These are phyloP conservation scores for Leptinotarsa juncta DNA, from an alignment of 2,888 invertebrate genomes.

Conservation along the genomic window DNA sequence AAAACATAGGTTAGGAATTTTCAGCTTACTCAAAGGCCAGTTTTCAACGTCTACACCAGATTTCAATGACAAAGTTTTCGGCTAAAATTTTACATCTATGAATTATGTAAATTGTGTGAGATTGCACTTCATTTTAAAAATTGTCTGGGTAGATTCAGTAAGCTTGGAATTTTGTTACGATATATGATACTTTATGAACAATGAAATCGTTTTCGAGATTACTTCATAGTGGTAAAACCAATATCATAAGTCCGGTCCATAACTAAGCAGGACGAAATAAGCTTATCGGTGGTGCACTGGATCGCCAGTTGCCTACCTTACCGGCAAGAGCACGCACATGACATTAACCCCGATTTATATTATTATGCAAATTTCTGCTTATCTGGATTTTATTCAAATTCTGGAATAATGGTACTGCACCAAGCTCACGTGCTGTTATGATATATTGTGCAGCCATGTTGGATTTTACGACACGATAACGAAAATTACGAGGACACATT, in stretches of 20 bases:
- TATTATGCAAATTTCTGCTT: constrained; percentile 66
- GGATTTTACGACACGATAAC: constrained; percentile 63
- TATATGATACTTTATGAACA: too few species aligned
- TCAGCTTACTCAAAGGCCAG: too few species aligned
- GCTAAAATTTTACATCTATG: too few species aligned
- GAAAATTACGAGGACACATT: constrained; percentile 43
- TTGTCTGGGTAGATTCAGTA: too few species aligned
- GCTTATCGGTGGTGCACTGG: constrained; percentile 62
- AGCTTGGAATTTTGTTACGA: too few species aligned
- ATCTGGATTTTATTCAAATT: constrained; percentile 66
- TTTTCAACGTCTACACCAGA: too few species aligned
- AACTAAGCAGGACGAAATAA: constrained; percentile 59
- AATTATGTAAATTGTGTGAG: too few species aligned
- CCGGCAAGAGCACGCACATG: constrained; percentile 64
- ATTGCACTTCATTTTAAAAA: too few species aligned
- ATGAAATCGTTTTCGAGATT: neutral
- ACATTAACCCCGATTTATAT: constrained; percentile 68
- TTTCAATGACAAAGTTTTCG: too few species aligned
- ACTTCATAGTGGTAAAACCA: neutral
- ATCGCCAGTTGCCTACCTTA: constrained; percentile 61
- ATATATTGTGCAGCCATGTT: constrained; percentile 65
- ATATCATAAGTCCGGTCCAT: constrained; percentile 37
- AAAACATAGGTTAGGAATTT: too few species aligned
- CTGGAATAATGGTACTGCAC: constrained; percentile 65
- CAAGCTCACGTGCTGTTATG: constrained; percentile 61